Evolutionary conservation across 2,113 vertebrate genomes (phyloP), one percentile per base, ranked within the genome.

Genomic region (Apeltes quadracus): DNA sequence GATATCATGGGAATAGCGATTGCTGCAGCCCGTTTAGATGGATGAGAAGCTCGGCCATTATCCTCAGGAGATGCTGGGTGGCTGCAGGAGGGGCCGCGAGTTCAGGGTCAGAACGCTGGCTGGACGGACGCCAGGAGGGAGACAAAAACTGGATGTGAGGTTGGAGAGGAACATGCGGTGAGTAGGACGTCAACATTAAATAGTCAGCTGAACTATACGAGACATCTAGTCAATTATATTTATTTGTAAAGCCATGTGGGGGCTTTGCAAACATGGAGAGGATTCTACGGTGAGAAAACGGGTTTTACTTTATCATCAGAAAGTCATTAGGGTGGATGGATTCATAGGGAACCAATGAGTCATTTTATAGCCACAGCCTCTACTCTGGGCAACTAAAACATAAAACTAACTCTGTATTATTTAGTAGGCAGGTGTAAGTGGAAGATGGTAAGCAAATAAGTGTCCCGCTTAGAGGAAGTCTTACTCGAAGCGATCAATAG

Each of bases 1-100:
- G 78, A 68, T 79, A 66, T 67, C 84, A 59, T 20, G 56, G 83
- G 78, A 78, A 51, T 34, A 50, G 65, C 88, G 91, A 92, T 90
- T 77, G 84, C 87, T 90, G 80, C 73, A 1, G 72, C 32, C 25
- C 32, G 62, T 70, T 74, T 22, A 25, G 50, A 68, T 62, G 76
- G 71, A 63, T 67, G 59, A 67, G 56, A 85, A 74, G 27, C 75
- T 66, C 38, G 4, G 69, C 43, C 70, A 43, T 68, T 67, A 77
- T 75, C 66, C 78, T 62, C 69, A 25, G 14, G 54, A 71, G 71
- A 72, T 25, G 53, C 32, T 54, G 58, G 55, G 16, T 34, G 61
- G 70, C 65, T 75, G 72, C 44, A 63, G 69, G 68, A 81, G 75
- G n/a, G n/a, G 70, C 67, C 74, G 57, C 34, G 27, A 27, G 75